Evolutionary conservation across 1,140 invertebrate species (phyloP).

Genomic region (Vanessa tameamea): DNA sequence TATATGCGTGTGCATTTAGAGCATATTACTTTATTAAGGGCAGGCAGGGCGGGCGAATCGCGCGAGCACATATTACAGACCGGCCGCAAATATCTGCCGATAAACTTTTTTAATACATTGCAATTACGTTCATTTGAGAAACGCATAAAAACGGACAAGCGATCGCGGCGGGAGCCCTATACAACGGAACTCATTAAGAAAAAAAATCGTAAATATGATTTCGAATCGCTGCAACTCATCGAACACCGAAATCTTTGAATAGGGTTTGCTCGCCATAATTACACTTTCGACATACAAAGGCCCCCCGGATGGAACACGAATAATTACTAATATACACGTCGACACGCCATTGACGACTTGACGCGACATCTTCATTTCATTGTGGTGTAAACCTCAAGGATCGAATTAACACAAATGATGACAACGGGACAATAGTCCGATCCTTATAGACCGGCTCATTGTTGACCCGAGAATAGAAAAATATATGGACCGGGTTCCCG

Average conservation of each 20-base stretch:
- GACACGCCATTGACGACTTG: conserved; percentile 72
- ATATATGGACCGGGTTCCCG: conserved; percentile 68
- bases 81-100: conserved; percentile 59
- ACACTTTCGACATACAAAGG: conserved; percentile 58
- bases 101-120: conserved; percentile 74
- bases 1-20: conserved; percentile 77
- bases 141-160: conserved; percentile 62
- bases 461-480: conserved; percentile 75
- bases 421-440: conserved; percentile 70
- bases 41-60: conserved; percentile 66
- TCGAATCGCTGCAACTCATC: conserved; percentile 42
- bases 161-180: conserved; percentile 53
- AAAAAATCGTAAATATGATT: conserved; percentile 62
- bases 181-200: conserved; percentile 54
- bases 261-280: conserved; percentile 58
- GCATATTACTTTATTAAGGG: conserved; percentile 79
- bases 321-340: conserved; percentile 77
- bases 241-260: conserved; percentile 50
- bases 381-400: conserved; percentile 78
- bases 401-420: conserved; percentile 79
- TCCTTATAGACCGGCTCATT: conserved; percentile 68
- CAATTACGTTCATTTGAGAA: conserved; percentile 71
- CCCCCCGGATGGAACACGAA: conserved; percentile 64
- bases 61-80: conserved; percentile 53
- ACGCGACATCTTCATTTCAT: conserved; percentile 70